phyloP scores from a whole-genome alignment of 2,113 vertebrate genomes.

The Sylvietta virens region DNA sequence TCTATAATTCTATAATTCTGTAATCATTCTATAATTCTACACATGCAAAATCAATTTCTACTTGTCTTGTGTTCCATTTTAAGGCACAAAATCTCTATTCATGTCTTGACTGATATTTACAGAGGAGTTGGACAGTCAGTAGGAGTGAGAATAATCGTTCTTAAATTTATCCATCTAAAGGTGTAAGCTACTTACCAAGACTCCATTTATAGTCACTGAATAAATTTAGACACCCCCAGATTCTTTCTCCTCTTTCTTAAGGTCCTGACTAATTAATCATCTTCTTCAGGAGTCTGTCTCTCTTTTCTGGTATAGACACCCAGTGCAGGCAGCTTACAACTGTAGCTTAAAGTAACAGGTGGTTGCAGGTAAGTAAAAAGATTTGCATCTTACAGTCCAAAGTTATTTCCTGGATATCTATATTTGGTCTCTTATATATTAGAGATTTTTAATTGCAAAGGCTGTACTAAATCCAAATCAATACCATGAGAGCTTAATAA shows the following conservation, averaged over 20 bases:
- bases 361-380: not conserved
- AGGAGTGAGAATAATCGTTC: not conserved
- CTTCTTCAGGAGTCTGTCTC: not conserved
- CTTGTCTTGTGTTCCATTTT: not conserved
- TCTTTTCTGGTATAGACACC: not conserved
- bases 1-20: not conserved
- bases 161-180: not conserved
- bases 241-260: not conserved
- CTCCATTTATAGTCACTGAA: not conserved
- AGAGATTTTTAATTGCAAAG: not conserved
- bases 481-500: not conserved
- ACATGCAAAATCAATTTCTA: not conserved
- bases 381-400: not conserved
- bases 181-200: not conserved
- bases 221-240: not conserved
- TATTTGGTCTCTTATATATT: not conserved
- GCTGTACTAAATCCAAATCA: not conserved
- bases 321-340: not conserved
- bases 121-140: not conserved
- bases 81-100: not conserved
- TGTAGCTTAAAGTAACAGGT: not conserved
- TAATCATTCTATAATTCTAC: not conserved
- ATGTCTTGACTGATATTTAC: not conserved
- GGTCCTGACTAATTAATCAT: not conserved
- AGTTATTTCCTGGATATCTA: not conserved